Percentiles rank a stretch among this genome's conserved stretches.
These are phyloP conservation scores for Paracanthobrama guichenoti DNA, from an alignment of 2,113 vertebrate species.

Conservation along the genomic window DNA sequence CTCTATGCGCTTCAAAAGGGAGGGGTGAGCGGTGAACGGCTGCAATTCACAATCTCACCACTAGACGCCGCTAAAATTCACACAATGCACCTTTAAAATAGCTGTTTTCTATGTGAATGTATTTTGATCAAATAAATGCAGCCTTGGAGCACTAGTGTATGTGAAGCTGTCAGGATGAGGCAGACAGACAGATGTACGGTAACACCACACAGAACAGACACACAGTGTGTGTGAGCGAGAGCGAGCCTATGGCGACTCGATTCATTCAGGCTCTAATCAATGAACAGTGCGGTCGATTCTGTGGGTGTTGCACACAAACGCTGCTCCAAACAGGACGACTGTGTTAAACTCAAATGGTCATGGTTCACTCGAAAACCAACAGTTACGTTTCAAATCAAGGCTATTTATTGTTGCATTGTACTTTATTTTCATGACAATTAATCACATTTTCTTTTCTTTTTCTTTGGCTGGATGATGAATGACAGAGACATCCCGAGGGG, in stretches of 20 bases:
- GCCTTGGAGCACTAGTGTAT: not conserved
- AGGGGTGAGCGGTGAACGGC: no score
- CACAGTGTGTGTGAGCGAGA: no score
- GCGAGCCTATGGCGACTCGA: not conserved
- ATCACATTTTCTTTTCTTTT: not conserved
- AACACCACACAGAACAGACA: conserved; percentile 42
- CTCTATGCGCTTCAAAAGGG: no score
- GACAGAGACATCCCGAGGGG: not conserved
- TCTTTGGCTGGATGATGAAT: not conserved
- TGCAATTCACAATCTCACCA: no score
- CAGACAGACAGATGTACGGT: not conserved
- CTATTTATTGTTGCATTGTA: not conserved
- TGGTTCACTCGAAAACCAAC: not conserved
- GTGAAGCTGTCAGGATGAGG: not conserved
- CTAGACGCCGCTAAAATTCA: no score
- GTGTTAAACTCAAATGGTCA: not conserved
- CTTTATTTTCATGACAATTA: not conserved
- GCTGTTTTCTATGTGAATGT: no score
- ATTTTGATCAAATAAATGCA: not conserved
- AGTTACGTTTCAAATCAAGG: not conserved
- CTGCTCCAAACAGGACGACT: not conserved
- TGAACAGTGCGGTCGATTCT: conserved; percentile 2
- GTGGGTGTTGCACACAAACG: conserved; percentile 18
- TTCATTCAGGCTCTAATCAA: no score
- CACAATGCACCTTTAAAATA: not conserved